Evolutionary conservation across 2,113 vertebrate genomes (phyloP).

Genomic region (Xyliphius kryptos): DNA sequence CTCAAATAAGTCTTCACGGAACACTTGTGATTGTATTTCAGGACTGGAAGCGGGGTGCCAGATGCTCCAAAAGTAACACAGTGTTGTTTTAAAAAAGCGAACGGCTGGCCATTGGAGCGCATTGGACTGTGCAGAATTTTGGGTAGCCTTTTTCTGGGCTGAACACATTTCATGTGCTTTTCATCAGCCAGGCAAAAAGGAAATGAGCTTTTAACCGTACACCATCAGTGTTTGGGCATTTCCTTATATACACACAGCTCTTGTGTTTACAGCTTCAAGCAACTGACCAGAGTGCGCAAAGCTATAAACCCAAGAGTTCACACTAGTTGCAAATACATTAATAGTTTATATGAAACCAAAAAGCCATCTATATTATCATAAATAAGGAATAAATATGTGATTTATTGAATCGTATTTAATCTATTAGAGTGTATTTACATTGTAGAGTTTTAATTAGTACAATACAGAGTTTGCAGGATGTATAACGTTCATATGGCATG

Average conservation of each 20-base stretch:
- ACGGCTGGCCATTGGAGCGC: not conserved
- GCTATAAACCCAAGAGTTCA: not conserved
- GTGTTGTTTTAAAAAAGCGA: not conserved
- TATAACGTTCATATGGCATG: not conserved
- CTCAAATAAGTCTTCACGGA: not conserved
- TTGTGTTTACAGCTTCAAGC: not conserved
- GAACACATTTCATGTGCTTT: not conserved
- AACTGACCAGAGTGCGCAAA: not conserved
- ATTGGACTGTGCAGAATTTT: not conserved
- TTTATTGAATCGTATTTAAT: not conserved
- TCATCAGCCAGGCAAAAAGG: not conserved
- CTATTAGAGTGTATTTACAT: not conserved
- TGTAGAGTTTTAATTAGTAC: not conserved
- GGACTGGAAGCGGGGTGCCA: not conserved
- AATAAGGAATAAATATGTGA: not conserved
- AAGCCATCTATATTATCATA: not conserved
- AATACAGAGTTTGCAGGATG: not conserved
- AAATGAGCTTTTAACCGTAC: not conserved
- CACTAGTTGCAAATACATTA: not conserved
- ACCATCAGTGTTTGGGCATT: not conserved
- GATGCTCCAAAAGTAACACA: not conserved
- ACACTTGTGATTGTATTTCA: not conserved
- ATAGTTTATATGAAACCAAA: not conserved
- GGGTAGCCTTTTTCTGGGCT: not conserved
- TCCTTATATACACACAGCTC: not conserved